Conservation (phyloP, 2,797 vertebrate species). For the Choloepus didactylus region DNA sequence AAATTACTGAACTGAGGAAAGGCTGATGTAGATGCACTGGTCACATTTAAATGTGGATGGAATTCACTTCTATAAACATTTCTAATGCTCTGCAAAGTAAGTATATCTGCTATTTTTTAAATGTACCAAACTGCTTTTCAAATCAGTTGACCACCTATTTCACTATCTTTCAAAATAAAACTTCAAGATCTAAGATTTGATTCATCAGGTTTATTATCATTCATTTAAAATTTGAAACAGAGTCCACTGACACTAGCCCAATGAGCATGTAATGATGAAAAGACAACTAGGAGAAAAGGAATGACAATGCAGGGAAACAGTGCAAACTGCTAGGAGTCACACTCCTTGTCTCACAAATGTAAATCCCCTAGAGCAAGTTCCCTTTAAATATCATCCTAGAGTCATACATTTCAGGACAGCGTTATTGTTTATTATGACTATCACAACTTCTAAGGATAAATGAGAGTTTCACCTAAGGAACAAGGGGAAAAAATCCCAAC, state of each 20-base stretch:
- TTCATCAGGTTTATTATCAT: conserved; percentile 43
- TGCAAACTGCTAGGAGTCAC: conserved; percentile 15
- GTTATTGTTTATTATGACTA: conserved; percentile 28
- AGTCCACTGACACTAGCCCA: neutral
- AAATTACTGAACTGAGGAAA: conserved; percentile 41
- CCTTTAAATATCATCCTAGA: conserved; percentile 27
- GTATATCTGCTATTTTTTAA: conserved; percentile 17
- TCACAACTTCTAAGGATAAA: conserved; percentile 34
- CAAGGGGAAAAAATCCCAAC: conserved; percentile 14
- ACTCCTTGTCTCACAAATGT: neutral
- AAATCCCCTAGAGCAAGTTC: conserved; percentile 21
- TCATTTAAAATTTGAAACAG: conserved; percentile 46
- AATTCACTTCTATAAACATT: conserved; percentile 41
- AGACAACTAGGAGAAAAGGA: conserved; percentile 26
- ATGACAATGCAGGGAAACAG: neutral
- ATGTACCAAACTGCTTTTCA: neutral
- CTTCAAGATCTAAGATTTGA: conserved; percentile 29
- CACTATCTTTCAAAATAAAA: conserved; percentile 38
- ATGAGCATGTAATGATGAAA: conserved; percentile 21
- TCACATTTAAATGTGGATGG: conserved; percentile 14
- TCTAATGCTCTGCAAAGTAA: conserved; percentile 30
- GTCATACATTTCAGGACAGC: conserved; percentile 25
- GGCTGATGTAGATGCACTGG: neutral
- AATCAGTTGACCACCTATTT: conserved; percentile 24
- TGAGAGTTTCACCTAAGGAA: conserved; percentile 41